Percentiles rank a stretch among this genome's conserved stretches.
These are phyloP conservation scores for Solenopsis fugax DNA, from an alignment of 1,140 invertebrate species.

Conservation along the genomic window DNA sequence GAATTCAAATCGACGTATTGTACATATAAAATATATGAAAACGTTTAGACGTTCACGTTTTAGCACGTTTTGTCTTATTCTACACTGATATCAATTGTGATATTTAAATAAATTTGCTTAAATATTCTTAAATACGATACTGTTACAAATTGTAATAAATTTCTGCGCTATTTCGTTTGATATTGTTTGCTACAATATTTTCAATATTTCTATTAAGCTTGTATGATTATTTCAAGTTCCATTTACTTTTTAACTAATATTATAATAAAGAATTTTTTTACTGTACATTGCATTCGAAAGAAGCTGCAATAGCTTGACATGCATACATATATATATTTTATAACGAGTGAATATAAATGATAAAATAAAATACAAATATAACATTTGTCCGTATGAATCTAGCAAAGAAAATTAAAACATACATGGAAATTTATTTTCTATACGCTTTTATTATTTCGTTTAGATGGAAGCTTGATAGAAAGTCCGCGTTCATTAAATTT, in stretches of 20 bases:
- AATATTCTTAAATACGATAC: slow-evolving; percentile 31
- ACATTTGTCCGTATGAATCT: background rate
- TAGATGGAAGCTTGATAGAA: slow-evolving; percentile 28
- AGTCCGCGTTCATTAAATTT: background rate
- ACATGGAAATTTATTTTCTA: slow-evolving; percentile 20
- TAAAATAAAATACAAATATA: slow-evolving; percentile 18
- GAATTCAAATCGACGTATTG: slow-evolving; percentile 21
- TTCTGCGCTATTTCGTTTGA: slow-evolving; percentile 16
- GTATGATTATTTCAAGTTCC: background rate
- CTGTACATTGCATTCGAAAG: background rate
- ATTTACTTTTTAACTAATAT: slow-evolving; percentile 9
- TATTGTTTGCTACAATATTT: slow-evolving; percentile 25
- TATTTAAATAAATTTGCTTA: slow-evolving; percentile 12
- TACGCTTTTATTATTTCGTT: slow-evolving; percentile 13
- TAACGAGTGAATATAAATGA: slow-evolving; percentile 10
- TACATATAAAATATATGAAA: background rate
- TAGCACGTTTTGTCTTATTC: background rate
- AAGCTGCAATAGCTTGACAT: background rate
- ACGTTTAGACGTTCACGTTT: slow-evolving; percentile 1
- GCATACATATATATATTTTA: background rate
- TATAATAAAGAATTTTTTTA: background rate
- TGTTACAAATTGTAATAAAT: slow-evolving; percentile 4
- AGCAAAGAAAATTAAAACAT: slow-evolving; percentile 14
- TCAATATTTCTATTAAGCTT: slow-evolving; percentile 28
- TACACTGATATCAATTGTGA: background rate